Evolutionary conservation across 2,113 vertebrate species (phyloP).

Genomic region (Grantiella picta): DNA sequence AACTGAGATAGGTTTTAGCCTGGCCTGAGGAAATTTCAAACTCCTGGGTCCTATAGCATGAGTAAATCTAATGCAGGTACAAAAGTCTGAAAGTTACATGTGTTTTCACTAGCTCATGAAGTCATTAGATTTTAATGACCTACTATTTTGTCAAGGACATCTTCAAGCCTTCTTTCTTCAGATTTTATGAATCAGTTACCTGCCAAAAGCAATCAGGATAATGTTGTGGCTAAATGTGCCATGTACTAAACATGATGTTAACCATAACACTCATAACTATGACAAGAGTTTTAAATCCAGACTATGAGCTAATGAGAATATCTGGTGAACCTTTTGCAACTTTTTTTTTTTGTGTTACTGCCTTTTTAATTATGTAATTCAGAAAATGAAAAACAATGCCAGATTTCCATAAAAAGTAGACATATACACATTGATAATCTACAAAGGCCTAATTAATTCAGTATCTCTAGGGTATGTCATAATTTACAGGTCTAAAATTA

Average conservation of each 20-base stretch:
- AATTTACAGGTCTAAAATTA: slow-evolving; percentile 19
- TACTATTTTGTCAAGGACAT: not conserved
- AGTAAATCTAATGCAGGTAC: not conserved
- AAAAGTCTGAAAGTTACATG: not conserved
- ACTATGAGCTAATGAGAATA: not conserved
- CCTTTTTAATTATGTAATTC: not conserved
- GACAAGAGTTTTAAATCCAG: not conserved
- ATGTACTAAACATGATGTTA: not conserved
- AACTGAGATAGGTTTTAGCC: not conserved
- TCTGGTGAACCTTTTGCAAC: not conserved
- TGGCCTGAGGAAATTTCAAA: not conserved
- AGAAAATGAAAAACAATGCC: slow-evolving; percentile 17
- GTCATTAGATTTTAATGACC: not conserved
- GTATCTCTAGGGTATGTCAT: not conserved
- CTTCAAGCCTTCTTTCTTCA: not conserved
- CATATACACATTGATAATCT: not conserved
- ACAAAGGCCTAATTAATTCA: slow-evolving; percentile 42
- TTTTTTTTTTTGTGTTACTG: not conserved
- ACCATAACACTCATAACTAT: not conserved
- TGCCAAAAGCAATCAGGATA: not conserved
- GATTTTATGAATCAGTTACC: not conserved
- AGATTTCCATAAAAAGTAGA: slow-evolving; percentile 14
- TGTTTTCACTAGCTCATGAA: not conserved
- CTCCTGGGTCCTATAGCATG: not conserved
- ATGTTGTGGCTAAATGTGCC: not conserved